Percentiles rank a stretch among this genome's conserved stretches.
phyloP scores from a whole-genome alignment of 1,140 invertebrate species.

The Pararge aegeria region DNA sequence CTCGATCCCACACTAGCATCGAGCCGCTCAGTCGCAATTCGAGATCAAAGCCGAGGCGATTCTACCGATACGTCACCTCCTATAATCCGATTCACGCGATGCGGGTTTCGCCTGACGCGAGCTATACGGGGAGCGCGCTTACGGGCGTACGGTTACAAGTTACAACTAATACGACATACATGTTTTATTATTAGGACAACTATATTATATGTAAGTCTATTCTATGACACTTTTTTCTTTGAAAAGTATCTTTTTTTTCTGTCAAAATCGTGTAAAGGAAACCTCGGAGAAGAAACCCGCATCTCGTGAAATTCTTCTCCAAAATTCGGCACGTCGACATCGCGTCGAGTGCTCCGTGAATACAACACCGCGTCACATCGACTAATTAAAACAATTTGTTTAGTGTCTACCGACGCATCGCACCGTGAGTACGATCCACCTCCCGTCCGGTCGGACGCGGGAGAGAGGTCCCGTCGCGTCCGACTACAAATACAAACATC shows the following conservation, averaged over 20 bases:
- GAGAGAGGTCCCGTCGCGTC: not conserved
- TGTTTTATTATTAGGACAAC: not conserved
- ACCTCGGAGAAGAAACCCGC: constrained; percentile 16
- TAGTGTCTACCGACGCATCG: not conserved
- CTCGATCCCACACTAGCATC: constrained; percentile 10
- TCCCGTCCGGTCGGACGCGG: no score
- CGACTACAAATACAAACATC: constrained; percentile 22
- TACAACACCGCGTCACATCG: constrained; percentile 1
- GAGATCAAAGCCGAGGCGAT: constrained; percentile 56
- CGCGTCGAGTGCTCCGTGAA: constrained; percentile 3
- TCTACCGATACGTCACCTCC: constrained; percentile 19
- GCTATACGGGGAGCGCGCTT: not conserved
- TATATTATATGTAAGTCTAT: not conserved
- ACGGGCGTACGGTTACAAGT: not conserved
- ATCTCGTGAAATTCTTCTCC: constrained; percentile 7
- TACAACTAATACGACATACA: not conserved
- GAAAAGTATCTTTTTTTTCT: not conserved
- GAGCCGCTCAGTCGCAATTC: constrained; percentile 52
- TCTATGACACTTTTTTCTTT: not conserved
- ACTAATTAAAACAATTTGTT: not conserved
- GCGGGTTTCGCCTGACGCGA: constrained; percentile 5
- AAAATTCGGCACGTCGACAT: constrained; percentile 12
- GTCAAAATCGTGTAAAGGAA: constrained; percentile 5
- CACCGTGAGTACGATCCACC: no score
- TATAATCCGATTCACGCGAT: constrained; percentile 13